Base-by-base conservation (phyloP, 2,888 invertebrate genomes). In the Cephus sareptanus region DNA sequence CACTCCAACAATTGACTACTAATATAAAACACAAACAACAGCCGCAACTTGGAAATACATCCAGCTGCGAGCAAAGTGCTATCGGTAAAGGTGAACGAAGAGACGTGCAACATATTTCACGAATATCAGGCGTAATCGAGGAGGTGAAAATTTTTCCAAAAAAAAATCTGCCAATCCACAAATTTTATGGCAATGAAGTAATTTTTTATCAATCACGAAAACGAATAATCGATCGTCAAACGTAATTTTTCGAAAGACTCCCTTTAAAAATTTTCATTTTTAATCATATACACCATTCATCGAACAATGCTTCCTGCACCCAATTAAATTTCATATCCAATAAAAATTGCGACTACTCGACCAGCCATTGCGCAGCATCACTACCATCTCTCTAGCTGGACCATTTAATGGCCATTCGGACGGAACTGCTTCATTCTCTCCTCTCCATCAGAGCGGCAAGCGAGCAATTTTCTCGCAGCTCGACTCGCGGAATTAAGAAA, bases 1-100 rank as follows among this genome's bases (percentile, higher is more conserved):
- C 78, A 75, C 78, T 78, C 75, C 76, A 76, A 78, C 76, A 78
- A 78, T 78, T 78, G 78, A 76, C 78, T 76, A 73, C 78, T 75
- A 68, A 76, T 78, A 78, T 75, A 76, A 78, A 78, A 78, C 75
- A 73, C 78, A 76, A 76, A 73, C 78, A 78, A 78, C 78, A 75
- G 69, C 74, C 33, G 71, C 56, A 23, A 56, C 23, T 56, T 56
- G 56, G 9, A 56, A 56, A 23, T 9, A 56, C 23, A 56, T 56
- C 56, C 56, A 56, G 9, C 23, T 56, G 56, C 23, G 23, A 56
- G 23, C 56, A 23, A 56, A 56, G 56, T 23, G 56, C 9, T 23
- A 56, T 23, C 56, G 0, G 56, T 56, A 56, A 56, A 15, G 56
- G 2, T 15, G 56, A 9, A 23, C 56, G 56, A 56, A 56, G 56